Evolutionary conservation across 92 coral and sea anemone genomes (phyloP).

Genomic region (Porites evermanni): DNA sequence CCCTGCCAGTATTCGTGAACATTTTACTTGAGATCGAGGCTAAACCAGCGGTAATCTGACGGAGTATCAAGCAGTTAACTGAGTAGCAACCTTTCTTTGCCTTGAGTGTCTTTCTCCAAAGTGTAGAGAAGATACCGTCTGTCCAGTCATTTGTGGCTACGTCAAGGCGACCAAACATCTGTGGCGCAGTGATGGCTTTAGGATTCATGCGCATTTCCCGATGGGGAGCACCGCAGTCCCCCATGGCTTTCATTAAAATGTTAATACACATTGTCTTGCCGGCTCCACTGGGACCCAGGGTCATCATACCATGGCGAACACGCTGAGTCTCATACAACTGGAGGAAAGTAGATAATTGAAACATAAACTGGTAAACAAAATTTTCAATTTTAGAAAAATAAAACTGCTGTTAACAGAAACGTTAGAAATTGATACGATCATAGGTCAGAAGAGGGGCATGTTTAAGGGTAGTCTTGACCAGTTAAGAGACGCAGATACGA

Average conservation of each 20-base stretch:
- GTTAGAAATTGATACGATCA: no score
- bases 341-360: no score
- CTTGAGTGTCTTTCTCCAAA: slow-evolving; percentile 91
- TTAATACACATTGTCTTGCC: slow-evolving; percentile 86
- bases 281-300: slow-evolving; percentile 93
- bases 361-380: no score
- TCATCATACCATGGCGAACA: slow-evolving; percentile 96
- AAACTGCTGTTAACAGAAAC: no score
- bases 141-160: slow-evolving; percentile 96
- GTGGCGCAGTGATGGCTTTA: slow-evolving; percentile 95
- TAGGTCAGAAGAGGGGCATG: no score
- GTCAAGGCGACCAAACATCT: slow-evolving; percentile 92
- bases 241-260: slow-evolving; percentile 93
- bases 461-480: no score
- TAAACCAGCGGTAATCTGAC: no score
- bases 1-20: no score
- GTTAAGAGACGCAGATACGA: no score
- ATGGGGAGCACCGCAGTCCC: slow-evolving; percentile 95
- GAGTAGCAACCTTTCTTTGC: slow-evolving; percentile 82
- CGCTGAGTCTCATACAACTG: slow-evolving; percentile 91
- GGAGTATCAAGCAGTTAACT: neutral
- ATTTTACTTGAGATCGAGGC: no score
- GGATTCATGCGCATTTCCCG: slow-evolving; percentile 96
- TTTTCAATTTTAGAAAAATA: no score
- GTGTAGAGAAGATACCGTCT: slow-evolving; percentile 88